These are phyloP conservation scores for Guaruba guarouba DNA, from an alignment of 2,113 vertebrate species.

Conservation along the genomic window DNA sequence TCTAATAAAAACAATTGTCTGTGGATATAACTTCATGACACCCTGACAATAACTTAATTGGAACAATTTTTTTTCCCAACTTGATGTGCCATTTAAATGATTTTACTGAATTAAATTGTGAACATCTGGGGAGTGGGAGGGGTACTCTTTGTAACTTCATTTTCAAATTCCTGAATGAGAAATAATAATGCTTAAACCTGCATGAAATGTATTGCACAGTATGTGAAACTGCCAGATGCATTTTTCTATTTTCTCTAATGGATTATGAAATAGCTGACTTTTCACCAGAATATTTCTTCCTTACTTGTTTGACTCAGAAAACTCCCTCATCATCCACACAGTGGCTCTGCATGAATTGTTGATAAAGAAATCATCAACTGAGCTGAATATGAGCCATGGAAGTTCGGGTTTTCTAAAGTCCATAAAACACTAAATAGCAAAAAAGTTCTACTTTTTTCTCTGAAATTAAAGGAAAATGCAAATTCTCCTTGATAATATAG, in stretches of 20 bases:
- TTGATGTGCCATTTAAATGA: not conserved
- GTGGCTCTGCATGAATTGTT: not conserved
- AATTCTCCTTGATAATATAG: not conserved
- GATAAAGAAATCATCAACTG: not conserved
- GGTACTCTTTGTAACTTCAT: not conserved
- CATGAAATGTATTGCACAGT: not conserved
- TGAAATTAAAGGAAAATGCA: not conserved
- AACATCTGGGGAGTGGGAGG: not conserved
- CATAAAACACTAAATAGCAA: not conserved
- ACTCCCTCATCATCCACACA: not conserved
- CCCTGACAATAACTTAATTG: conserved; percentile 4
- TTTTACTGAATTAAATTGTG: not conserved
- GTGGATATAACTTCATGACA: not conserved
- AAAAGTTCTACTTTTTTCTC: not conserved
- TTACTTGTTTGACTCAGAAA: not conserved
- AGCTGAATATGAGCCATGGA: not conserved
- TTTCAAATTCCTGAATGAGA: conserved; percentile 21
- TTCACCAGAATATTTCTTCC: conserved; percentile 20
- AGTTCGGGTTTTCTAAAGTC: not conserved
- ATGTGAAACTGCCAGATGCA: not conserved
- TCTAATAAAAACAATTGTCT: not conserved
- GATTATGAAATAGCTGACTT: conserved; percentile 14
- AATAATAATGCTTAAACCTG: not conserved
- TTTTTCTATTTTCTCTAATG: not conserved
- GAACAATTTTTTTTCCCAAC: not conserved